Conservation (phyloP, 2,113 vertebrate genomes). For the Anguilla japonica region DNA sequence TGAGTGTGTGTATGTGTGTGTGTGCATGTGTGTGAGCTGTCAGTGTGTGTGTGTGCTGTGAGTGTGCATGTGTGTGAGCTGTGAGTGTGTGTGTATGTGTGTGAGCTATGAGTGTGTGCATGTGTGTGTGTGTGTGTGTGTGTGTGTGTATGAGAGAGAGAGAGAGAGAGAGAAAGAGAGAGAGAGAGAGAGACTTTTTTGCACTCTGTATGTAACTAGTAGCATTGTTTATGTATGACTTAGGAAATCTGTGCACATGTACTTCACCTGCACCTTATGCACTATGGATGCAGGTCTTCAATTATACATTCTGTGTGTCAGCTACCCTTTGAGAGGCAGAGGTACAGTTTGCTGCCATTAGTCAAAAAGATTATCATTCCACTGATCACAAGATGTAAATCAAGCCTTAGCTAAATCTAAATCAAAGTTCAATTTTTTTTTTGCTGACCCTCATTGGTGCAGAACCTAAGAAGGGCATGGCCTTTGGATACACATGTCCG, state of each 20-base stretch:
- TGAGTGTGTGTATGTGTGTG: too few species aligned
- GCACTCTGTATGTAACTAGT: neutral
- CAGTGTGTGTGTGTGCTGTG: too few species aligned
- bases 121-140: neutral
- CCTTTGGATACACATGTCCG: neutral
- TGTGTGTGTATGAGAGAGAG: neutral
- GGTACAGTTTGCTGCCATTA: neutral
- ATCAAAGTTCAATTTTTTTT: too few species aligned
- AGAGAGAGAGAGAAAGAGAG: slow-evolving; percentile 12
- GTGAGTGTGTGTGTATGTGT: neutral
- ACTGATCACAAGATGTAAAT: neutral
- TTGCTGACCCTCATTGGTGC: too few species aligned
- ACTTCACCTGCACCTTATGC: neutral
- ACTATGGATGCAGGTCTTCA: slow-evolving; percentile 14
- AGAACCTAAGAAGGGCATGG: neutral
- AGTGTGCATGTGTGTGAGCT: too few species aligned
- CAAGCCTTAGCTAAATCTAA: neutral
- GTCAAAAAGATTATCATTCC: neutral
- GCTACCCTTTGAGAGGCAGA: neutral
- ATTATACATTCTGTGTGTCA: slow-evolving; percentile 22
- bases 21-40: too few species aligned
- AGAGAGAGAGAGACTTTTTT: neutral
- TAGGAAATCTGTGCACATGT: neutral
- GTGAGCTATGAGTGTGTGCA: neutral
- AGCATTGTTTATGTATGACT: slow-evolving; percentile 4